Base-by-base conservation (phyloP, 2,113 vertebrate species). In the Platysteira castanea region DNA sequence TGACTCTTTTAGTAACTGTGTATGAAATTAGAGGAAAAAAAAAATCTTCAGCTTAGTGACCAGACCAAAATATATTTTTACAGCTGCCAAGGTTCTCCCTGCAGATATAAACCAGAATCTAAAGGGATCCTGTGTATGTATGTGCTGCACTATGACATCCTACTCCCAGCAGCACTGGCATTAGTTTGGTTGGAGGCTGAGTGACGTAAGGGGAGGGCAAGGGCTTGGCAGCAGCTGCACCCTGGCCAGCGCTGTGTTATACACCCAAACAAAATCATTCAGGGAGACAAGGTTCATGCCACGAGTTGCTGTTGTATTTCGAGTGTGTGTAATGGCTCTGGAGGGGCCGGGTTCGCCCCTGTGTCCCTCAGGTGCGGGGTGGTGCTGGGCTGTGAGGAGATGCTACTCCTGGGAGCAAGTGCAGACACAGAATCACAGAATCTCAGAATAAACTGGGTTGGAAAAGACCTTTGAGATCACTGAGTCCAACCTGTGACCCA, bases 81-180 rank as follows among this genome's bases (percentile, higher is more conserved):
- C 92, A 95, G 93, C 96, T 96, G 94, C 79, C 93, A 96, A 90
- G 77, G 71, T 70, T 87, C 86, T 96, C 76, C 50, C 5, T 96
- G 75, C 84, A 91, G 97, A 93, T 89, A 96, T 75, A 97, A 97
- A 84, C 63, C 94, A 97, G 96, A 96, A 95, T 96, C 86, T 76
- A 54, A 91, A 92, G 80, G n/a, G 94, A 87, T 71, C 37, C 37
- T 68, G 53, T 86, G 57, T 42, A 28, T 91, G 46, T 35, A 41
- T 82, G 69, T 61, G 67, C 67, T 95, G 77, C 61, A 70, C 84
- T 83, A 61, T 74, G 93, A 86, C 49, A 91, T 57, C 75, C 92
- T 64, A 26, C 76, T 89, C 83, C 65, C 22, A 92, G 68, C 30
- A 91, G 82, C 28, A 31, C 91, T 94, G 92, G 76, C 87, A 57